phyloP scores from a whole-genome alignment of 2,113 vertebrate genomes.

The Ceyx melanurus region DNA sequence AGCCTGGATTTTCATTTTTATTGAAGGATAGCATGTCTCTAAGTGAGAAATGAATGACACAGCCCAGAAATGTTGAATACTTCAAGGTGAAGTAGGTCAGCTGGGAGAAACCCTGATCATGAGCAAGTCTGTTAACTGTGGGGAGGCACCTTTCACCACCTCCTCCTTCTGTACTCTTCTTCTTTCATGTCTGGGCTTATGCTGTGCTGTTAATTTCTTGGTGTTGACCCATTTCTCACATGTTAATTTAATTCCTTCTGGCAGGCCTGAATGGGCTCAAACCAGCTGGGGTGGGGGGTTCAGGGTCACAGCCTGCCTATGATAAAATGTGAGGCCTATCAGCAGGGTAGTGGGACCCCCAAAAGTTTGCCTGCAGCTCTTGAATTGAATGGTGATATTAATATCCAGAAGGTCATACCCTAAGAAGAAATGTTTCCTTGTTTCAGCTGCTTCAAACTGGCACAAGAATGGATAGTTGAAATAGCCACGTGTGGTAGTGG shows the following conservation, averaged over 20 bases:
- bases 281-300: not conserved
- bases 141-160: not conserved
- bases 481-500: not conserved
- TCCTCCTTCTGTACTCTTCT: not conserved
- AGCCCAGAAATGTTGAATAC: not conserved
- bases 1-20: not conserved
- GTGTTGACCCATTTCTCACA: not conserved
- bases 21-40: not conserved
- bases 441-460: not conserved
- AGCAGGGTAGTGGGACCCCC: not conserved
- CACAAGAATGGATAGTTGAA: not conserved
- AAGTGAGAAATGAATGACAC: not conserved
- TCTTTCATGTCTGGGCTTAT: not conserved
- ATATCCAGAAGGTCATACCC: not conserved
- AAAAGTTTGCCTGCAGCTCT: not conserved
- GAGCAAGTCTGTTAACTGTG: not conserved
- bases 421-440: not conserved
- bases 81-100: not conserved
- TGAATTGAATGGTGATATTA: not conserved
- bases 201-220: not conserved
- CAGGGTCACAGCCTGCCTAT: not conserved
- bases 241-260: not conserved
- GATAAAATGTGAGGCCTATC: not conserved
- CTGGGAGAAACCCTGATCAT: not conserved
- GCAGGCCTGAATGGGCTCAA: not conserved